phyloP scores from a whole-genome alignment of 1,140 invertebrate species.

The Macrostomum lignano region DNA sequence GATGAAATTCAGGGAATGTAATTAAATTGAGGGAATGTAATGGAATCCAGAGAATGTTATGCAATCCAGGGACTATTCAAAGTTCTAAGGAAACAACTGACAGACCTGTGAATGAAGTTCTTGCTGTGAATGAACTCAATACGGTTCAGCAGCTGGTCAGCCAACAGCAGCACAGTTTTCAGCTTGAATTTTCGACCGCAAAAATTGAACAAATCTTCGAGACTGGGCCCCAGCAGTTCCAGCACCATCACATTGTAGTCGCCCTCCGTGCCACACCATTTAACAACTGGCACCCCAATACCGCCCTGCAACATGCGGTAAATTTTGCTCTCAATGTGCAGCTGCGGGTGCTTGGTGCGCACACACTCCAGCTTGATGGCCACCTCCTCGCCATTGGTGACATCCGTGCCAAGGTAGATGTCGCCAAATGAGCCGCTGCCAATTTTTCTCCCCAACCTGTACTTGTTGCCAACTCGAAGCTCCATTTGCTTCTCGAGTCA shows the following conservation, averaged over 20 bases:
- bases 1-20: too few species aligned
- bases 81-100: too few species aligned
- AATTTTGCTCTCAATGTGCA: slow-evolving; percentile 94
- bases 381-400: slow-evolving; percentile 82
- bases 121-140: slow-evolving; percentile 4
- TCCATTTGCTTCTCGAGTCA: too few species aligned
- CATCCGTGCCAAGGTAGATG: slow-evolving; percentile 88
- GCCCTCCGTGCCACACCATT: slow-evolving; percentile 90
- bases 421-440: slow-evolving; percentile 91
- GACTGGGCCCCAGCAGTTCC: slow-evolving; percentile 78
- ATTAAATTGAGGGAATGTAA: too few species aligned
- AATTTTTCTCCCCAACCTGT: slow-evolving; percentile 80
- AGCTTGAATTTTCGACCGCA: slow-evolving; percentile 78
- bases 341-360: slow-evolving; percentile 86
- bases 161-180: slow-evolving; percentile 82
- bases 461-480: slow-evolving; percentile 92
- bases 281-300: slow-evolving; percentile 61
- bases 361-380: slow-evolving; percentile 98
- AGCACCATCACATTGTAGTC: slow-evolving; percentile 99
- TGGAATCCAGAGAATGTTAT: too few species aligned
- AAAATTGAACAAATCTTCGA: slow-evolving; percentile 96
- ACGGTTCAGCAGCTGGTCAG: slow-evolving; percentile 55
- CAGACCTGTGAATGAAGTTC: slow-evolving; percentile 6
- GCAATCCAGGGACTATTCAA: too few species aligned
- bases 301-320: slow-evolving; percentile 94